These are phyloP conservation scores for Drosophila multiciliata DNA, from an alignment of 2,888 invertebrate species.

Conservation along the genomic window DNA sequence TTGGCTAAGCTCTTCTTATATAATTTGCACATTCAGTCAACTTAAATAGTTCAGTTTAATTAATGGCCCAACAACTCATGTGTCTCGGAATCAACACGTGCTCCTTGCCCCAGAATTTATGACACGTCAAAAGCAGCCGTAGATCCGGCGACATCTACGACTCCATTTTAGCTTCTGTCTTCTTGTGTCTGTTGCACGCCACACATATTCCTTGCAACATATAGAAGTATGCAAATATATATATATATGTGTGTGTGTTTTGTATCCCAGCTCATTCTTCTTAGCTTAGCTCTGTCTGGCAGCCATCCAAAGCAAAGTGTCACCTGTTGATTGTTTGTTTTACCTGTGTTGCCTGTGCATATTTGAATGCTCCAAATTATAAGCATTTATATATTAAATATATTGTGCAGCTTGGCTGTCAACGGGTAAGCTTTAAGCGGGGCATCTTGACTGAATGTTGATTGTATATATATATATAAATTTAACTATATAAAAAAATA, in stretches of 20 bases:
- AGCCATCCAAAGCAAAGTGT: constrained; percentile 48
- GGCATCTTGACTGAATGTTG: constrained; percentile 4
- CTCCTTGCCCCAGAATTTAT: constrained; percentile 36
- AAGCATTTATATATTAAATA: constrained; percentile 18
- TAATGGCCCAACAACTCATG: constrained; percentile 39
- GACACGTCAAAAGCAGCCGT: constrained; percentile 17
- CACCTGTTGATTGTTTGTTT: constrained; percentile 69
- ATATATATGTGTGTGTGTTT: constrained; percentile 1
- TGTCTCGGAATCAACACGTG: constrained; percentile 43
- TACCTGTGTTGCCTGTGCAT: constrained; percentile 55
- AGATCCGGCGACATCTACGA: constrained; percentile 1
- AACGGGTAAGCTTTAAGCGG: constrained; percentile 30
- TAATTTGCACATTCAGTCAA: constrained; percentile 25
- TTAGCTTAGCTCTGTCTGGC: constrained; percentile 14
- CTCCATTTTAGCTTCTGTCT: constrained; percentile 18
- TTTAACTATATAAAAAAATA: too few species aligned
- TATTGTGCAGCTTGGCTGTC: constrained; percentile 21
- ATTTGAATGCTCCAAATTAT: constrained; percentile 56
- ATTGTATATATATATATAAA: neutral
- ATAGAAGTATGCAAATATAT: constrained; percentile 7
- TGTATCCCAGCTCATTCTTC: constrained; percentile 34
- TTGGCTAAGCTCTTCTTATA: constrained; percentile 15
- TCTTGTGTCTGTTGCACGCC: constrained; percentile 2
- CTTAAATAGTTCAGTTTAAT: constrained; percentile 51
- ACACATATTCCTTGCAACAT: neutral